These are phyloP conservation scores for Leucophenga montana DNA, from an alignment of 2,888 invertebrate species.

Conservation along the genomic window DNA sequence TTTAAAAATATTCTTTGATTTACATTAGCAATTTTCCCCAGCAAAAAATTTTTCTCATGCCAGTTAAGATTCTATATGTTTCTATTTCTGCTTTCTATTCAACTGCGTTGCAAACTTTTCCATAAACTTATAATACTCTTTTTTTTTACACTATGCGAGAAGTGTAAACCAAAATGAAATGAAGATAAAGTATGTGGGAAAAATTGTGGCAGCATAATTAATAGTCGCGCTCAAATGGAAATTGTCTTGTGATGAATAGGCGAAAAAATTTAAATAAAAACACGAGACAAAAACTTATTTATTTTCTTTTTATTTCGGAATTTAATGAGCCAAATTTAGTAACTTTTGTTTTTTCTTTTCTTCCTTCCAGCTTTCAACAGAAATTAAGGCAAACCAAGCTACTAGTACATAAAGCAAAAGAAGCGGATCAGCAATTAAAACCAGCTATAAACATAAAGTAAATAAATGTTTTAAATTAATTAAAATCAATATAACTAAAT, in stretches of 20 bases:
- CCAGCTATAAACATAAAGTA: constrained; percentile 34
- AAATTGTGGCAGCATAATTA: constrained; percentile 31
- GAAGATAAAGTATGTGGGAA: constrained; percentile 25
- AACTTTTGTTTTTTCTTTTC: background rate
- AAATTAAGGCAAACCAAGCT: background rate
- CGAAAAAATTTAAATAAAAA: constrained; percentile 22
- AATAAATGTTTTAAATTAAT: constrained; percentile 31
- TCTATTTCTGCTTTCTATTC: too few relatives aligned
- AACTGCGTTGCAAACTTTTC: too few relatives aligned
- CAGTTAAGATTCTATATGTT: too few relatives aligned
- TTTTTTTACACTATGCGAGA: too few relatives aligned
- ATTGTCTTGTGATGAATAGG: constrained; percentile 34
- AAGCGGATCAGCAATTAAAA: constrained; percentile 42
- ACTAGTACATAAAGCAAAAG: constrained; percentile 38
- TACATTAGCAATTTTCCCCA: too few relatives aligned
- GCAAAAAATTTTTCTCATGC: too few relatives aligned
- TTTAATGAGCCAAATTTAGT: background rate
- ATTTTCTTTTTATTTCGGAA: background rate
- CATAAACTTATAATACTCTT: too few relatives aligned
- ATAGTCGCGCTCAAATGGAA: constrained; percentile 32
- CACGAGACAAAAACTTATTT: background rate
- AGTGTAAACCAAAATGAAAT: background rate
- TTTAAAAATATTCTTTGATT: too few relatives aligned
- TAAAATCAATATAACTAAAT: constrained; percentile 4
- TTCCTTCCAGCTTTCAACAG: background rate